Conservation (phyloP, 2,113 vertebrate species). For the Willisornis vidua region DNA sequence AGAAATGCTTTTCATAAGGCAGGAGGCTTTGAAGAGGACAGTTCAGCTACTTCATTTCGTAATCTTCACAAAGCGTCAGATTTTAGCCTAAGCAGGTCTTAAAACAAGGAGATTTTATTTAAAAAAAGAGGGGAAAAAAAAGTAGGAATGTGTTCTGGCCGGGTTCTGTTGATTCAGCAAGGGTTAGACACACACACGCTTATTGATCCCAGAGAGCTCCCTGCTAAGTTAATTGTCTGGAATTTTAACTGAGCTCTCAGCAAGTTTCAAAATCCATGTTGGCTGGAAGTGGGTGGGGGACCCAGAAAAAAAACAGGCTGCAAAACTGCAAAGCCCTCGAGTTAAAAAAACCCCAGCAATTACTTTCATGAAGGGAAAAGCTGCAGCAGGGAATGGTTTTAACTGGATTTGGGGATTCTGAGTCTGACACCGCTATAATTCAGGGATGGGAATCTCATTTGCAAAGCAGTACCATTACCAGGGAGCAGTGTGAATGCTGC, state of each 20-base stretch:
- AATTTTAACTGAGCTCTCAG: slow-evolving; percentile 70
- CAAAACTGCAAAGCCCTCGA: neutral
- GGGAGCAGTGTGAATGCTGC: neutral
- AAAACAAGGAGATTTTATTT: slow-evolving; percentile 62
- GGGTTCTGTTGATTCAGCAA: slow-evolving; percentile 64
- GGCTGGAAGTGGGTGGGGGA: slow-evolving; percentile 55
- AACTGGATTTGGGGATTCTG: neutral
- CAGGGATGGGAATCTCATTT: neutral
- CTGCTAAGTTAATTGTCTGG: slow-evolving; percentile 66
- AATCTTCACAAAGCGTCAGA: slow-evolving; percentile 53
- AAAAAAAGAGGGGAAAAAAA: neutral
- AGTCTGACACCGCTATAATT: neutral
- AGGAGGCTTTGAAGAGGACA: slow-evolving; percentile 5
- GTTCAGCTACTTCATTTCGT: slow-evolving; percentile 27
- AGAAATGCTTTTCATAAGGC: slow-evolving; percentile 54
- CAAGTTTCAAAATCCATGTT: slow-evolving; percentile 65
- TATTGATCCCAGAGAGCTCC: slow-evolving; percentile 61
- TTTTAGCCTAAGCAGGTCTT: slow-evolving; percentile 58
- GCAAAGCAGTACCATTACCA: neutral
- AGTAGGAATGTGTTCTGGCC: slow-evolving; percentile 51
- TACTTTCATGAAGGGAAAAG: neutral
- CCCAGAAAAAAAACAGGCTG: slow-evolving; percentile 31
- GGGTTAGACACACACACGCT: slow-evolving; percentile 53
- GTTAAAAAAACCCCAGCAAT: neutral
- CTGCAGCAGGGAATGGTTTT: neutral